Conservation (phyloP, 30 jellyfish, hydroid and myxozoan species). For the Mastigias papua region DNA sequence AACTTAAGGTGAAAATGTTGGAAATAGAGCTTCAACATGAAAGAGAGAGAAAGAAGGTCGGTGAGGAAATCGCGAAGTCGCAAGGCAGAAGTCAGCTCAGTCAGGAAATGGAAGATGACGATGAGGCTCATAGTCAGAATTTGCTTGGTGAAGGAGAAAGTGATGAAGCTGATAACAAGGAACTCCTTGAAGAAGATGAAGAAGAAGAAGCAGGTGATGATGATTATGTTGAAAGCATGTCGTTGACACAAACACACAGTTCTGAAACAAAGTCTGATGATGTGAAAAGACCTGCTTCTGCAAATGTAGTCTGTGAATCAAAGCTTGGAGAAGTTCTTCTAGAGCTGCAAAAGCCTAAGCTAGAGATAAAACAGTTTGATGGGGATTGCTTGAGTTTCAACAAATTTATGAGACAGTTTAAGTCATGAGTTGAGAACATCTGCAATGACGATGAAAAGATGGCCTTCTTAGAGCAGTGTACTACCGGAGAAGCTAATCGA, state of each 20-base stretch:
- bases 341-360: slow-evolving; percentile 58
- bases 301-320: not conserved
- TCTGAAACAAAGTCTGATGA: no score
- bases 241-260: no score
- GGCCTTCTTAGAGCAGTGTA: slow-evolving; percentile 56
- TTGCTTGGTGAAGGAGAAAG: slow-evolving; percentile 27
- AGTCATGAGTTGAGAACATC: slow-evolving; percentile 41
- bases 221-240: slow-evolving; percentile 6
- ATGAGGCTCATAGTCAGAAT: slow-evolving; percentile 55
- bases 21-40: slow-evolving; percentile 56
- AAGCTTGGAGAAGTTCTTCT: slow-evolving; percentile 56
- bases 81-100: slow-evolving; percentile 46
- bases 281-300: no score
- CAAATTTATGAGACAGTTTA: slow-evolving; percentile 54
- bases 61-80: slow-evolving; percentile 38
- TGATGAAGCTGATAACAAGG: not conserved
- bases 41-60: slow-evolving; percentile 34
- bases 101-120: slow-evolving; percentile 56
- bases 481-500: slow-evolving; percentile 68
- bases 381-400: slow-evolving; percentile 56
- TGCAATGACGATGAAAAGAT: slow-evolving; percentile 61
- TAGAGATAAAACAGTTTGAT: slow-evolving; percentile 56
- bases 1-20: slow-evolving; percentile 26
- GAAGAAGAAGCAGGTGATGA: not conserved
- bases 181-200: not conserved